Evolutionary conservation across 2,113 vertebrate genomes (phyloP), one percentile per base, ranked within the genome.

Genomic region (Redunca redunca): DNA sequence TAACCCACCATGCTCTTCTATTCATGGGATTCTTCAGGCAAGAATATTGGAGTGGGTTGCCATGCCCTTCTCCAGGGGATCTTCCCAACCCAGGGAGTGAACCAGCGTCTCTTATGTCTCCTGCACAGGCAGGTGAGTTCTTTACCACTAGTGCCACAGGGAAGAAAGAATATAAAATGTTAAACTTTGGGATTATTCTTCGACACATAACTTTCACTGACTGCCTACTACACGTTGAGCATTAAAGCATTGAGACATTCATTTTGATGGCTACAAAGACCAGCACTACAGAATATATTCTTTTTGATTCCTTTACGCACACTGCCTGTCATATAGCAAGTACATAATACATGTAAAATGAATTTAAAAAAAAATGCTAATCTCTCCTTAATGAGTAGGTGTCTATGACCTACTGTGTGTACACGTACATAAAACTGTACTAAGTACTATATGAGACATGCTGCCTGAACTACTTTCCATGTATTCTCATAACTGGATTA

Each of bases 361-460:
- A 88, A 78, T 86, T 82, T 28, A 87, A 89, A 88, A 88, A 46
- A 50, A 84, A 97, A 88, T 50, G 86, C n/a, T 71, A 95, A 57
- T 19, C 78, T 84, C 57, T 93, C 26, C 48, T 84, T 93, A 95
- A 95, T 58, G 3, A 58, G 17, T 26, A 77, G 36, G 62, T 17
- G 46, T 64, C 89, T 89, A 87, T 43, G 71, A 94, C 16, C 36
- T 77, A 82, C 36, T 60, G 7, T 82, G 5, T 81, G 28, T 30
- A 46, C 19, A 6, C n/a, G 8, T 55, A 90, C 46, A 62, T 43
- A 88, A 92, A 90, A 84, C 30, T 85, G 8, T 88, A 40, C 40
- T 50, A 87, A 71, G 33, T 52, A 64, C 50, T 82, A 26, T 78
- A 40, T 36, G 28, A 67, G 21, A 60, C 25, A 97, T 6, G 13